A percentile compares a stretch with the other conserved stretches of the same genome.
phyloP scores from a whole-genome alignment of 2,888 invertebrate species.

The Idaea aversata region DNA sequence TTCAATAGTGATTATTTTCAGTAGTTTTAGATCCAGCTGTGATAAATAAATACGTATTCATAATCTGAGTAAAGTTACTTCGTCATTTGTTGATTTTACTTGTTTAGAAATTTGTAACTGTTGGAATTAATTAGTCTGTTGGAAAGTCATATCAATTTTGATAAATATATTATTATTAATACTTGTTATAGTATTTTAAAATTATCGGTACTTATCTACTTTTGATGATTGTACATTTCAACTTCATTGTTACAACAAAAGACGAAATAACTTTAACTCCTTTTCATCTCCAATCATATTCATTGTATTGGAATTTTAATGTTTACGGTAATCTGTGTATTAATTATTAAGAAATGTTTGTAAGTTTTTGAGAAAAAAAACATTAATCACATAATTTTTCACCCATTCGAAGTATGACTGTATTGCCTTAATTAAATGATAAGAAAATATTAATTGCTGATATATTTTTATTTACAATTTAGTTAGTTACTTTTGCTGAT shows the following conservation, averaged over 20 bases:
- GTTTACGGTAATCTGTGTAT: not conserved
- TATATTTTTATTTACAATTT: constrained; percentile 7
- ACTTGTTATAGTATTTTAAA: not conserved
- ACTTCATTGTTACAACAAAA: not conserved
- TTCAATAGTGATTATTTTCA: constrained; percentile 18
- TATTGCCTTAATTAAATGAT: constrained; percentile 18
- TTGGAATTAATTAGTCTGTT: not conserved
- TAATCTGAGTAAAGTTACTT: constrained; percentile 22
- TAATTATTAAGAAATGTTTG: not conserved
- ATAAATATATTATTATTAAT: not conserved
- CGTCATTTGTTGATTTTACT: not conserved
- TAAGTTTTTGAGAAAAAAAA: not conserved
- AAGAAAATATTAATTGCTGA: not conserved
- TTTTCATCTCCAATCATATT: not conserved
- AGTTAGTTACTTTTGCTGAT: not conserved
- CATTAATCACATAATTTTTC: not conserved
- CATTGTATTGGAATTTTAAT: not conserved
- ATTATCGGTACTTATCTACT: not conserved
- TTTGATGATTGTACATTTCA: not conserved
- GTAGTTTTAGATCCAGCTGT: constrained; percentile 69
- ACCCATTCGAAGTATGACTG: constrained; percentile 17
- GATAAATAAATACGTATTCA: constrained; percentile 46
- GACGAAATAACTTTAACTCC: not conserved
- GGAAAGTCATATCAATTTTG: not conserved
- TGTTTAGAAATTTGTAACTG: not conserved